phyloP scores from a whole-genome alignment of 2,113 vertebrate genomes.

The Pipra filicauda region DNA sequence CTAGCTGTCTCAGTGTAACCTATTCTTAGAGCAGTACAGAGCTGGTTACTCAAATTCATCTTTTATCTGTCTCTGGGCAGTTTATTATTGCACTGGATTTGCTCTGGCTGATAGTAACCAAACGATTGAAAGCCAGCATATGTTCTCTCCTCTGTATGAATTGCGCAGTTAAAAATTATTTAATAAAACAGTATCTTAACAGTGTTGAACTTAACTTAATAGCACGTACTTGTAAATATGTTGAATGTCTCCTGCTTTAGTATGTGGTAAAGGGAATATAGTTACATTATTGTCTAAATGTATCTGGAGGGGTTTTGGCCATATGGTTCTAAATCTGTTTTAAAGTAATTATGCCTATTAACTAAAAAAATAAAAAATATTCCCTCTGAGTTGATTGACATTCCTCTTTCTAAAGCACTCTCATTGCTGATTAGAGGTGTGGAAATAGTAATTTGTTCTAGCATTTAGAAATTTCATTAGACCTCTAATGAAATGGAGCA shows the following conservation, averaged over 20 bases:
- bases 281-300: slow-evolving; percentile 44
- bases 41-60: neutral
- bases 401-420: slow-evolving; percentile 26
- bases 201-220: slow-evolving; percentile 16
- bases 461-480: slow-evolving; percentile 55
- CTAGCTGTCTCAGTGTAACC: neutral
- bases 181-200: slow-evolving; percentile 25
- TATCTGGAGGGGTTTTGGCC: slow-evolving; percentile 53
- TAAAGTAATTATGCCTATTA: slow-evolving; percentile 60
- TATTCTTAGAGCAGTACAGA: neutral
- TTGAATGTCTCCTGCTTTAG: slow-evolving; percentile 36
- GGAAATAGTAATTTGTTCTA: slow-evolving; percentile 64
- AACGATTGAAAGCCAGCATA: neutral
- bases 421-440: slow-evolving; percentile 57
- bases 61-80: neutral
- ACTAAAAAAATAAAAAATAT: slow-evolving; percentile 47
- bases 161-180: slow-evolving; percentile 13
- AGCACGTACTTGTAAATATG: slow-evolving; percentile 38
- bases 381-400: slow-evolving; percentile 46
- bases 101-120: neutral
- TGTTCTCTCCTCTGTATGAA: neutral
- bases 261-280: slow-evolving; percentile 34
- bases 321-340: slow-evolving; percentile 60
- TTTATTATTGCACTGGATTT: neutral
- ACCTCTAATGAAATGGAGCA: slow-evolving; percentile 45